Percentiles rank a stretch among this genome's conserved stretches.
These are phyloP conservation scores for Callithrix jacchus DNA, from an alignment of 2,113 vertebrate species.

Conservation along the genomic window DNA sequence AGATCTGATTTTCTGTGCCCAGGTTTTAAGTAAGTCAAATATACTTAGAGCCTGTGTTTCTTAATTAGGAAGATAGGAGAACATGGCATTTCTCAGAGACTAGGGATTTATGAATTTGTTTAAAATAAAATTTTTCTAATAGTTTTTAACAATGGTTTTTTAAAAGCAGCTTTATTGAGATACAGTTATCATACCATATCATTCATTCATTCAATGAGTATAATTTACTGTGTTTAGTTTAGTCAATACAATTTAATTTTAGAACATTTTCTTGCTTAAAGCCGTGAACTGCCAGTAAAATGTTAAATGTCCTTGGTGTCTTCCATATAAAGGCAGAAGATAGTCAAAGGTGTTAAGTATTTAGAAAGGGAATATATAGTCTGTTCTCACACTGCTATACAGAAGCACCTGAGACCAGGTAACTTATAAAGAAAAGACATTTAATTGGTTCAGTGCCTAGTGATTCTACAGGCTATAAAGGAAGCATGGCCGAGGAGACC, in stretches of 20 bases:
- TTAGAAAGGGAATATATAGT: background rate
- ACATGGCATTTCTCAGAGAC: background rate
- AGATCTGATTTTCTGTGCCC: background rate
- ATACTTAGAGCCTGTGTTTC: background rate
- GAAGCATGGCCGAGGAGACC: too few species aligned
- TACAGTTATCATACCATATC: background rate
- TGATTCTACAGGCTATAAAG: too few species aligned
- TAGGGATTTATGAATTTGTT: slow-evolving; percentile 5
- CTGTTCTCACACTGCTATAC: too few species aligned
- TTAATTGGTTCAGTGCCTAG: too few species aligned
- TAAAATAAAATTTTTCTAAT: slow-evolving; percentile 1
- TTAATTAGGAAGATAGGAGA: background rate
- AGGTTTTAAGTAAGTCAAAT: background rate
- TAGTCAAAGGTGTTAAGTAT: background rate
- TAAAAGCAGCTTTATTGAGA: background rate
- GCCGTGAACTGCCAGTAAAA: background rate
- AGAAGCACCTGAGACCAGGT: too few species aligned
- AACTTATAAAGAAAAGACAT: too few species aligned
- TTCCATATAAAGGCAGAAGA: background rate
- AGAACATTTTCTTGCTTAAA: slow-evolving; percentile 6
- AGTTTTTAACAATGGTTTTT: background rate
- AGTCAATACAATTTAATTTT: background rate
- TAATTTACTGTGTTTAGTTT: background rate
- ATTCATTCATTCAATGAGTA: background rate
- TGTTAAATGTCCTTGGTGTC: background rate